These are phyloP conservation scores for Goniozus legneri DNA, from an alignment of 1,140 invertebrate species.

Conservation along the genomic window DNA sequence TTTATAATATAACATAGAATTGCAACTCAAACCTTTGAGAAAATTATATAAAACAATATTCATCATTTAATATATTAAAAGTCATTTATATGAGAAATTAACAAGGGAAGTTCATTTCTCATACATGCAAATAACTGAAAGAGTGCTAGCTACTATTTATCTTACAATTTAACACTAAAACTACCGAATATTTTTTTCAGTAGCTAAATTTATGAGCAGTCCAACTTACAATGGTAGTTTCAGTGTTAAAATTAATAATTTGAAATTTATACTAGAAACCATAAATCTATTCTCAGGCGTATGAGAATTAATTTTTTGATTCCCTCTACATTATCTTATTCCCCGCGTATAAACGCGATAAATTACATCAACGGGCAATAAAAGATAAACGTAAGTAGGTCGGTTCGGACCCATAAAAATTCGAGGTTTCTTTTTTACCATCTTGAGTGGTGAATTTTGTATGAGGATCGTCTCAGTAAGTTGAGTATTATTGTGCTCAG, in stretches of 20 bases:
- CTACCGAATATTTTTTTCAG: no score
- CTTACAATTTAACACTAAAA: no score
- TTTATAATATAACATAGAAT: neutral
- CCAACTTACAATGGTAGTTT: neutral
- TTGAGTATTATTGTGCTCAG: slow-evolving; percentile 77
- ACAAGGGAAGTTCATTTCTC: no score
- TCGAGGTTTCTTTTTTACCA: slow-evolving; percentile 76
- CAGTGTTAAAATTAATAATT: neutral
- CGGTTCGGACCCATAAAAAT: no score
- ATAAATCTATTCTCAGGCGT: neutral
- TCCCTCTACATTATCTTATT: no score
- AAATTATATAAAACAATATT: slow-evolving; percentile 1
- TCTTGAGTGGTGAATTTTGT: slow-evolving; percentile 91
- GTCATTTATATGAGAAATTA: no score
- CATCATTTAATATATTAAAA: neutral
- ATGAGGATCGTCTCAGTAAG: slow-evolving; percentile 95
- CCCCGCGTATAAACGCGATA: neutral
- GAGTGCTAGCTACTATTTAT: no score
- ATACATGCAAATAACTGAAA: no score
- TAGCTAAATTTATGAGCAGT: neutral
- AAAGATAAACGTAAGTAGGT: slow-evolving; percentile 6
- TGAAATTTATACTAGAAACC: neutral
- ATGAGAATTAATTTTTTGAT: no score
- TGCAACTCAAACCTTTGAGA: no score
- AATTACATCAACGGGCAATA: neutral